These are phyloP conservation scores for Eupithecia abbreviata DNA, from an alignment of 2,888 invertebrate genomes.

Conservation along the genomic window DNA sequence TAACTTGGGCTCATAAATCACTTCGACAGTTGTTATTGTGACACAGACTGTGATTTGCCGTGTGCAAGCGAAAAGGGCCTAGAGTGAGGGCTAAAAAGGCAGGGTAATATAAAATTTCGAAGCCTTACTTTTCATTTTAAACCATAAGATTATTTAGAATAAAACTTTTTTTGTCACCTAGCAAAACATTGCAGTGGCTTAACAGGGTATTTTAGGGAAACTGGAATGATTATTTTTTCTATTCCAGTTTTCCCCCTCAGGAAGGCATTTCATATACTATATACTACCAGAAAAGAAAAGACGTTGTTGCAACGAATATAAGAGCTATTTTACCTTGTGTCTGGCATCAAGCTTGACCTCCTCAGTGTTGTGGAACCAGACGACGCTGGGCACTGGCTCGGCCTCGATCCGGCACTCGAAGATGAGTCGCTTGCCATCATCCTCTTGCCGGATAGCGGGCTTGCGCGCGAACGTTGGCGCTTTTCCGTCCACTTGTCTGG, in stretches of 20 bases:
- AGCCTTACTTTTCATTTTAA: neutral
- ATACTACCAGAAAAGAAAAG: too few species aligned
- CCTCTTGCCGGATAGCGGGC: constrained; percentile 98
- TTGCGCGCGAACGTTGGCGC: constrained; percentile 99
- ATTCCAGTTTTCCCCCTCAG: too few species aligned
- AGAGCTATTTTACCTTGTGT: constrained; percentile 37
- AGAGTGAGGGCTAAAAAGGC: neutral
- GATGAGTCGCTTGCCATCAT: constrained; percentile 95
- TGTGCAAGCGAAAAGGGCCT: neutral
- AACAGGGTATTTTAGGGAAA: too few species aligned
- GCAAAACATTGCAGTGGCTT: too few species aligned
- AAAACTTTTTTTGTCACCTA: too few species aligned
- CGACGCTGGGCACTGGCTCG: constrained; percentile 94
- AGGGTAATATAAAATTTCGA: neutral
- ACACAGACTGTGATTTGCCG: neutral
- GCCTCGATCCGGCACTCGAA: constrained; percentile 98
- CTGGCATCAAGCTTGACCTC: constrained; percentile 91
- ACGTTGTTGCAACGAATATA: too few species aligned
- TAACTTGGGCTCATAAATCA: neutral
- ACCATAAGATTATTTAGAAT: too few species aligned
- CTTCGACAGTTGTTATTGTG: neutral
- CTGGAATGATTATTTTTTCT: too few species aligned
- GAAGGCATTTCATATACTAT: too few species aligned
- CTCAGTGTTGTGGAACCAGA: constrained; percentile 95
- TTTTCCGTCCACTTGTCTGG: constrained; percentile 98